Evolutionary conservation across 2,797 vertebrate species (phyloP).

Genomic region (Amphiprion clarkii): DNA sequence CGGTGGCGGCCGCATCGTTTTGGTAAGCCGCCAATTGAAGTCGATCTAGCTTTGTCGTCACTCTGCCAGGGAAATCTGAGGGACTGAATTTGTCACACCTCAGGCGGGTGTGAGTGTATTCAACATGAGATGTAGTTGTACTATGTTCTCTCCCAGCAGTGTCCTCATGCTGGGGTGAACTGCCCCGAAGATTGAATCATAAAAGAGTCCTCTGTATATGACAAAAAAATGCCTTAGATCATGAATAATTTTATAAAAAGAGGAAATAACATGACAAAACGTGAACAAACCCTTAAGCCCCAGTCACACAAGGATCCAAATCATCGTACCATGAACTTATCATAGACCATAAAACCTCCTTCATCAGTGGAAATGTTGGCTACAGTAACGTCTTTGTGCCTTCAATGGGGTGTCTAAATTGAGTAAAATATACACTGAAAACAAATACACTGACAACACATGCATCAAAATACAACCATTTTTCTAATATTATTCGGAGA

Average conservation of each 20-base stretch:
- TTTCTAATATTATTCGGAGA: constrained; percentile 7
- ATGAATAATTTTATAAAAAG: too few relatives aligned
- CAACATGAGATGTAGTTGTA: constrained; percentile 54
- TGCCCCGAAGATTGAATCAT: not conserved
- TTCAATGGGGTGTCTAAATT: too few relatives aligned
- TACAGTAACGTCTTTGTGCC: too few relatives aligned
- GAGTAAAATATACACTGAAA: not conserved
- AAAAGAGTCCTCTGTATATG: not conserved
- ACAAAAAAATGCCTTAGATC: too few relatives aligned
- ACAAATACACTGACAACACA: not conserved
- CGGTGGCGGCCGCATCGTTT: constrained; percentile 79
- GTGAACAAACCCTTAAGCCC: too few relatives aligned
- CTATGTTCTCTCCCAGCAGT: constrained; percentile 25
- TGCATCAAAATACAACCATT: not conserved
- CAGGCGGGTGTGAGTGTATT: constrained; percentile 51
- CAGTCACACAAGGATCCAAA: too few relatives aligned
- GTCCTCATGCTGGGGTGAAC: constrained; percentile 11
- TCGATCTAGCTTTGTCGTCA: constrained; percentile 71
- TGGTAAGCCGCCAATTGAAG: constrained; percentile 80
- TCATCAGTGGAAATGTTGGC: too few relatives aligned
- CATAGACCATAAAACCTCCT: too few relatives aligned
- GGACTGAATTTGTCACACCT: constrained; percentile 65
- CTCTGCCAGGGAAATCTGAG: constrained; percentile 67
- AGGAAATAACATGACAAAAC: too few relatives aligned
- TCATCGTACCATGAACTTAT: too few relatives aligned